A percentile compares a stretch with the other conserved stretches of the same genome.
phyloP scores from a whole-genome alignment of 2,113 vertebrate genomes.

The Nerophis ophidion region DNA sequence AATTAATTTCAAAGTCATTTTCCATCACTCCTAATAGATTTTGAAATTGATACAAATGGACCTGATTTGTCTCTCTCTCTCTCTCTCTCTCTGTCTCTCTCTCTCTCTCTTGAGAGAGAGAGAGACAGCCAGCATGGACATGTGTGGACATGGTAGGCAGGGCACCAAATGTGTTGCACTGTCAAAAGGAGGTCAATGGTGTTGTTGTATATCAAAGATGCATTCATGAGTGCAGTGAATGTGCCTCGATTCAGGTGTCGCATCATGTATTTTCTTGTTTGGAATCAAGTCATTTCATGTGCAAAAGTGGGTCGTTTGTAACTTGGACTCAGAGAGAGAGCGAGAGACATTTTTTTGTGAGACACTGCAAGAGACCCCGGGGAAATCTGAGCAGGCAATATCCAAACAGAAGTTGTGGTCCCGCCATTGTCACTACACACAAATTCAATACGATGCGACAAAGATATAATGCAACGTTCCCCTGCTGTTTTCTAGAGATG shows the following conservation, averaged over 20 bases:
- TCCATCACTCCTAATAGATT: no score
- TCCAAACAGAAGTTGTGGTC: constrained; percentile 53
- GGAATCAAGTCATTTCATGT: not conserved
- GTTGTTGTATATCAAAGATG: no score
- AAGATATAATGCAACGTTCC: constrained; percentile 67
- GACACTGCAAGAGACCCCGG: constrained; percentile 50
- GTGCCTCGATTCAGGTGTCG: not conserved
- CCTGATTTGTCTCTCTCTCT: no score
- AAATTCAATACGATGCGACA: constrained; percentile 71
- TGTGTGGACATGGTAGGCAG: no score
- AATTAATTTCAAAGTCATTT: no score
- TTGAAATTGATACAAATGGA: no score
- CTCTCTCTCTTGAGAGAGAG: no score
- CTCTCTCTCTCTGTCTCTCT: no score
- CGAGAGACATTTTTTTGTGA: constrained; percentile 39
- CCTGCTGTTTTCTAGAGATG: constrained; percentile 50
- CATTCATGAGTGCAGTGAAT: constrained; percentile 12
- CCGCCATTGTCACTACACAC: constrained; percentile 60
- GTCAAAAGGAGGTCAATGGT: no score
- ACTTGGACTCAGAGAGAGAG: constrained; percentile 11
- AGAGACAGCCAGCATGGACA: no score
- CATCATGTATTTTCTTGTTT: not conserved
- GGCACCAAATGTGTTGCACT: no score
- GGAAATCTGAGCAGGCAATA: constrained; percentile 72
- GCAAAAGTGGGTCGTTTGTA: not conserved